These are phyloP conservation scores for Papilio polytes DNA, from an alignment of 1,140 invertebrate genomes.

Conservation along the genomic window DNA sequence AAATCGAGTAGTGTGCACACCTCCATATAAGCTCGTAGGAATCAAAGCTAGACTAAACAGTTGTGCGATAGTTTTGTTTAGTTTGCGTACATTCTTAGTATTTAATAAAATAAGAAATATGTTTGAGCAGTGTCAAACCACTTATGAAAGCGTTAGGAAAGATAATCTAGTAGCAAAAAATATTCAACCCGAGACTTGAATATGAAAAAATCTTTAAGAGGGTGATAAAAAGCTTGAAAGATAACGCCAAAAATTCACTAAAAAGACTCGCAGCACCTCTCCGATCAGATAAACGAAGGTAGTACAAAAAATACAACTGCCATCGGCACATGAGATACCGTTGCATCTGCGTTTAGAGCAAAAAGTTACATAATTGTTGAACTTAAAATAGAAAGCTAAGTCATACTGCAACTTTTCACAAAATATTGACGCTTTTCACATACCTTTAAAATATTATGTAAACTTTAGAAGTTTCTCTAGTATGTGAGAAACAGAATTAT, in stretches of 20 bases:
- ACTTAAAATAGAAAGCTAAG: neutral
- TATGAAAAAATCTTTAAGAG: constrained; percentile 47
- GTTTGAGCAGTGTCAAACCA: neutral
- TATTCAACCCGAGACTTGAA: constrained; percentile 9
- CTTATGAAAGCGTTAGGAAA: constrained; percentile 8
- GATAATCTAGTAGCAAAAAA: constrained; percentile 27
- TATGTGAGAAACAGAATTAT: neutral
- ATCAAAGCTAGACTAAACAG: no score
- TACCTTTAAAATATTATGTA: neutral
- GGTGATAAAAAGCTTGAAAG: constrained; percentile 52
- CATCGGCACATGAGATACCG: constrained; percentile 30
- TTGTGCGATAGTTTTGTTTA: no score
- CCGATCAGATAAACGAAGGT: constrained; percentile 66
- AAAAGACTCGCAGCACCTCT: constrained; percentile 68
- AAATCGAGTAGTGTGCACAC: no score
- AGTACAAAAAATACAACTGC: constrained; percentile 57
- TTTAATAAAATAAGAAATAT: neutral
- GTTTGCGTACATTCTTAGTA: neutral
- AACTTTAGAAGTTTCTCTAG: neutral
- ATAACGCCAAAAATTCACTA: constrained; percentile 55
- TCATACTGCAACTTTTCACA: neutral
- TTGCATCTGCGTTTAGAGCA: neutral
- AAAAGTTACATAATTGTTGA: neutral
- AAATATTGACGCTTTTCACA: neutral
- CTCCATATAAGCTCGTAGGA: no score